A percentile compares a stretch with the other conserved stretches of the same genome.
These are phyloP conservation scores for Paedocypris micromegethes DNA, from an alignment of 2,797 vertebrate genomes.

Conservation along the genomic window DNA sequence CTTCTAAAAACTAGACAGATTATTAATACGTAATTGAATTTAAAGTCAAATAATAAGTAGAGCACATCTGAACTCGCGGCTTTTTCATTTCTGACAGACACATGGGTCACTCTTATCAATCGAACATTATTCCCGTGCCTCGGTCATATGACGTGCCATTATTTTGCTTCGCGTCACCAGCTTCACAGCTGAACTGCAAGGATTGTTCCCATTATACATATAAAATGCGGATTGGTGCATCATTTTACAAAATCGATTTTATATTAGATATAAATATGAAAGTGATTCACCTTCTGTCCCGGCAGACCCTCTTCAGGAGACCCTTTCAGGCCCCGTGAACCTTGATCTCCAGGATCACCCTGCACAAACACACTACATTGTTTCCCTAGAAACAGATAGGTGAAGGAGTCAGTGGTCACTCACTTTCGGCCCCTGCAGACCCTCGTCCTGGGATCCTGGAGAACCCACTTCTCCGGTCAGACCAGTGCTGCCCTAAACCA, in stretches of 20 bases:
- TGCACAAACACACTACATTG: conserved; percentile 44
- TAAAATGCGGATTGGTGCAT: background rate
- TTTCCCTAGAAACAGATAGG: background rate
- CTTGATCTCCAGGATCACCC: conserved; percentile 80
- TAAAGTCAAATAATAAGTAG: too few species aligned
- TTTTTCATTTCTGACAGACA: too few species aligned
- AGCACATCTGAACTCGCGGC: too few species aligned
- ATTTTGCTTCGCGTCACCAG: too few species aligned
- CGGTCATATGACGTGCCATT: too few species aligned
- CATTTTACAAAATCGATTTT: background rate
- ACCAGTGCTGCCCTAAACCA: conserved; percentile 72
- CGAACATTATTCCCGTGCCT: too few species aligned
- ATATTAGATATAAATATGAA: background rate
- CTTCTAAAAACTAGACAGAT: too few species aligned
- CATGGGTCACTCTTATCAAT: too few species aligned
- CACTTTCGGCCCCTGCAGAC: conserved; percentile 83
- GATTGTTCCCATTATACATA: too few species aligned
- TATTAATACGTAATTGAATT: too few species aligned
- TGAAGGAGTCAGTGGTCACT: background rate
- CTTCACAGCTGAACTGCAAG: too few species aligned
- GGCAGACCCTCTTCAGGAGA: conserved; percentile 68
- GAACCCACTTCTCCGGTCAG: conserved; percentile 65
- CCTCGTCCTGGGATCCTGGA: conserved; percentile 69
- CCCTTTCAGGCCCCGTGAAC: conserved; percentile 73
- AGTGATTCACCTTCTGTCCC: conserved; percentile 74